Conservation (phyloP, 2,113 vertebrate genomes). For the Pelusios castaneus region DNA sequence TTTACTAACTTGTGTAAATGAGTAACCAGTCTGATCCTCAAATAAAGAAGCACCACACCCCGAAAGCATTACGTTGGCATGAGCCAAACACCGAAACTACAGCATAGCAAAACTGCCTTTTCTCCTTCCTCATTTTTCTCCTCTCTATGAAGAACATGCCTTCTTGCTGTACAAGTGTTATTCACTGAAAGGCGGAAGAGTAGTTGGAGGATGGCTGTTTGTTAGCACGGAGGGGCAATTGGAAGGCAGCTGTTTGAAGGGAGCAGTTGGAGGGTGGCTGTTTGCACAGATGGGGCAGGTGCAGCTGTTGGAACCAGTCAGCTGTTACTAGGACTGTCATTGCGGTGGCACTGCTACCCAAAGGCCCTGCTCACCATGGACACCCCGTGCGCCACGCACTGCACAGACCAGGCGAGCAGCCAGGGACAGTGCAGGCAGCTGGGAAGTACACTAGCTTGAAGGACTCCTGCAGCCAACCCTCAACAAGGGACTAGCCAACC, state of each 20-base stretch:
- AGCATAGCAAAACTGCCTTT: neutral
- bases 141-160: neutral
- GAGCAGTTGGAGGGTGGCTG: too few species aligned
- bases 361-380: neutral
- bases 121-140: neutral
- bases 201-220: too few species aligned
- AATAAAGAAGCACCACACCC: neutral
- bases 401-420: too few species aligned
- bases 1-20: neutral
- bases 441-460: too few species aligned
- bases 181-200: neutral
- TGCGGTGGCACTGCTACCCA: neutral
- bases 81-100: conserved; percentile 1
- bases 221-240: too few species aligned
- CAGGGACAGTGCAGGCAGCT: too few species aligned
- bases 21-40: neutral
- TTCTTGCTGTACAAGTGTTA: neutral
- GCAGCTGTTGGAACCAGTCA: neutral
- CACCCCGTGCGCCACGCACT: neutral
- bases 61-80: neutral
- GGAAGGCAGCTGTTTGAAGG: too few species aligned
- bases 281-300: neutral
- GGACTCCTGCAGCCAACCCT: neutral
- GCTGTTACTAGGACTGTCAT: neutral
- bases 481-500: too few species aligned